These are phyloP conservation scores for Drosophila meridiana DNA, from an alignment of 2,888 invertebrate species.

Conservation along the genomic window DNA sequence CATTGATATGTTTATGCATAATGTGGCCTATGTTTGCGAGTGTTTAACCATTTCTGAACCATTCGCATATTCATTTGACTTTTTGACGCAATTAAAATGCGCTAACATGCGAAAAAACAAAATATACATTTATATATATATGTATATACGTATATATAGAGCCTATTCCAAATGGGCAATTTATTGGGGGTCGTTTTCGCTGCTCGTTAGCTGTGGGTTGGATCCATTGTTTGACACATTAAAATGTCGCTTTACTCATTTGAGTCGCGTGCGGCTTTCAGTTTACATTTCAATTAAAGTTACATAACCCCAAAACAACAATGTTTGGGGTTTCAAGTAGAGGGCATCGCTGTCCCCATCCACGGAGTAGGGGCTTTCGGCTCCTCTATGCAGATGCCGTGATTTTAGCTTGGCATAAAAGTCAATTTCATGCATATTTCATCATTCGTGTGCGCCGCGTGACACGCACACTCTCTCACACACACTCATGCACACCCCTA, in stretches of 20 bases:
- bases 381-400: constrained; percentile 68
- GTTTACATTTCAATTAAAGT: constrained; percentile 80
- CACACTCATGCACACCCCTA: constrained; percentile 10
- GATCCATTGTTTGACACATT: constrained; percentile 69
- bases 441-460: constrained; percentile 57
- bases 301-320: constrained; percentile 73
- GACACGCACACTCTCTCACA: constrained; percentile 46
- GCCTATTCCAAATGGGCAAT: constrained; percentile 27
- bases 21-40: constrained; percentile 18
- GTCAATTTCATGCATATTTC: constrained; percentile 81
- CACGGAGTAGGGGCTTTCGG: constrained; percentile 11
- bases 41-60: constrained; percentile 36
- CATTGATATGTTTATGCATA: constrained; percentile 46
- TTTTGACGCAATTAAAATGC: constrained; percentile 74
- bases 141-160: not conserved
- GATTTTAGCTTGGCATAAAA: constrained; percentile 75
- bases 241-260: constrained; percentile 70
- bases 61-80: constrained; percentile 59
- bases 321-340: constrained; percentile 10
- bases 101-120: constrained; percentile 47
- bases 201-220: constrained; percentile 16
- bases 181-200: constrained; percentile 15
- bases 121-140: constrained; percentile 35
- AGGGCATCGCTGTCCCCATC: no score
- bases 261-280: constrained; percentile 73